These are phyloP conservation scores for Argentina silus DNA, from an alignment of 2,797 vertebrate genomes.

Conservation along the genomic window DNA sequence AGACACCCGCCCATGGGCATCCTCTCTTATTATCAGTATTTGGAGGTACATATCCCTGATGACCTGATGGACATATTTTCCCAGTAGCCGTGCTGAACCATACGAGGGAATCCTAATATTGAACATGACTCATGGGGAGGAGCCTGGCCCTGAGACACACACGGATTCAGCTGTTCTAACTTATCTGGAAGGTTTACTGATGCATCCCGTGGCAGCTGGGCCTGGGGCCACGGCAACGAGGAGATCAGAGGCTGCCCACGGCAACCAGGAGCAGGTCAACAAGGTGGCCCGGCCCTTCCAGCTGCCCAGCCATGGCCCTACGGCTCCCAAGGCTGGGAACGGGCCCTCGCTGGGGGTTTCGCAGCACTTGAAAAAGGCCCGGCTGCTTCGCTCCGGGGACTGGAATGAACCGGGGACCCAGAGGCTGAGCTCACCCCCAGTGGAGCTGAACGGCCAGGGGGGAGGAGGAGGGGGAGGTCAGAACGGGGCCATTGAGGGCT, in stretches of 20 bases:
- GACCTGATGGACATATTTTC: constrained; percentile 72
- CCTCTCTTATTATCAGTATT: constrained; percentile 53
- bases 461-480: constrained; percentile 81
- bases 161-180: constrained; percentile 99
- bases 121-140: constrained; percentile 99
- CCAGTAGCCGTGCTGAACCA: constrained; percentile 76
- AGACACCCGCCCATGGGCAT: constrained; percentile 28
- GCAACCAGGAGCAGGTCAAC: constrained; percentile 87
- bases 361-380: constrained; percentile 95
- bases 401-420: constrained; percentile 90
- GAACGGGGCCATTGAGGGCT: constrained; percentile 87
- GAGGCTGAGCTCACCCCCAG: constrained; percentile 82
- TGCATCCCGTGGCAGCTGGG: constrained; percentile 98
- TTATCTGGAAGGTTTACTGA: constrained; percentile 99
- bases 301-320: constrained; percentile 85
- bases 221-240: constrained; percentile 90
- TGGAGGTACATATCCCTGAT: constrained; percentile 69
- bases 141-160: constrained; percentile 99
- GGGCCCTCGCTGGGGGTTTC: constrained; percentile 84
- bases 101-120: constrained; percentile 84
- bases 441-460: constrained; percentile 89
- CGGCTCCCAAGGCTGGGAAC: constrained; percentile 77
- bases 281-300: constrained; percentile 83
- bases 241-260: constrained; percentile 85
- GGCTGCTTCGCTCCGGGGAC: constrained; percentile 90